Percentiles rank a stretch among this genome's conserved stretches.
These are phyloP conservation scores for Synanthedon vespiformis DNA, from an alignment of 2,888 invertebrate species.

Conservation along the genomic window DNA sequence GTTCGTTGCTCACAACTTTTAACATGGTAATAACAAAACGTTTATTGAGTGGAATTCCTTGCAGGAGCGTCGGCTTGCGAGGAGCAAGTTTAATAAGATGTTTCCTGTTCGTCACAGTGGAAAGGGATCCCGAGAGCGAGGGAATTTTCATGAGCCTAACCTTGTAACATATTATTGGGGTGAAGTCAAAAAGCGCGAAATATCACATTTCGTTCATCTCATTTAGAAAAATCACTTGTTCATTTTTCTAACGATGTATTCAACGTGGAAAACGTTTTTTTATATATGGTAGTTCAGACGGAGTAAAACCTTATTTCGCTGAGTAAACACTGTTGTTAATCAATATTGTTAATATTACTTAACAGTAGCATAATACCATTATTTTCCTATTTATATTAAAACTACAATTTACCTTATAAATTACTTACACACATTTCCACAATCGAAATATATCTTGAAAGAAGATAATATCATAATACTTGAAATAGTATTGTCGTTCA, in stretches of 20 bases:
- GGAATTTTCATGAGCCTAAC: constrained; percentile 17
- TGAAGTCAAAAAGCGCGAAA: background rate
- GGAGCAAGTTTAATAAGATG: constrained; percentile 26
- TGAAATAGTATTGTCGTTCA: no score
- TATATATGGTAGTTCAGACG: no score
- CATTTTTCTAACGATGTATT: background rate
- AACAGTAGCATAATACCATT: no score
- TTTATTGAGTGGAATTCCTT: constrained; percentile 17
- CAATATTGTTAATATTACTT: no score
- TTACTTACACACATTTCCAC: no score
- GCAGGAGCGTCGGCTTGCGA: constrained; percentile 16
- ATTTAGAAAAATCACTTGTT: background rate
- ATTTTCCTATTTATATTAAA: no score
- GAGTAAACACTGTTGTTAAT: no score
- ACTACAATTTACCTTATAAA: no score
- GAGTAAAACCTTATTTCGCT: no score
- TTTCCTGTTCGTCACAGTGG: constrained; percentile 21
- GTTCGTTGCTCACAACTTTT: constrained; percentile 3
- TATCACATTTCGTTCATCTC: background rate
- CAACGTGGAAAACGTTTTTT: no score
- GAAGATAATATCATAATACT: no score
- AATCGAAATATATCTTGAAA: no score
- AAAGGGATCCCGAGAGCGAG: constrained; percentile 9
- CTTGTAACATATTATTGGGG: constrained; percentile 1
- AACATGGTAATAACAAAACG: constrained; percentile 15